These are phyloP conservation scores for Bursaphelenchus okinawaensis DNA, from an alignment of 2,888 invertebrate genomes.

Conservation along the genomic window DNA sequence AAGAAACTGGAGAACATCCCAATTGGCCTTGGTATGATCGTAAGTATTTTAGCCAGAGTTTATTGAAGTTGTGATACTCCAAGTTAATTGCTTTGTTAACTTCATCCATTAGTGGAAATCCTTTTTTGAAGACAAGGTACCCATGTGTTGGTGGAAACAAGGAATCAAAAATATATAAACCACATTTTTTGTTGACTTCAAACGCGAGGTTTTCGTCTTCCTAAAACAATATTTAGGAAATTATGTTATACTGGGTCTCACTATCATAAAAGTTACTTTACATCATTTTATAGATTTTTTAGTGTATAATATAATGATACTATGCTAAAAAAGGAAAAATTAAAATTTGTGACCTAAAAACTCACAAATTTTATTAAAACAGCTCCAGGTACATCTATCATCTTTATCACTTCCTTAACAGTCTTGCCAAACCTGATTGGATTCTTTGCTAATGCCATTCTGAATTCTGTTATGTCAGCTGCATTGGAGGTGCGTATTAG, in stretches of 20 bases:
- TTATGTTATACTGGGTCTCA: no score
- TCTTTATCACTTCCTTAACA: background rate
- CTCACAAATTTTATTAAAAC: background rate
- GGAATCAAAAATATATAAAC: background rate
- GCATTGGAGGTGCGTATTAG: background rate
- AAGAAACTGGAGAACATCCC: background rate
- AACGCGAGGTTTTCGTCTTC: background rate
- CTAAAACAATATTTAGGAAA: background rate
- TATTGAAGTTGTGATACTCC: background rate
- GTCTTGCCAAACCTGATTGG: background rate
- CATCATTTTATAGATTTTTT: no score
- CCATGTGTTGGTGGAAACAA: background rate
- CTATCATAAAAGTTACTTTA: no score
- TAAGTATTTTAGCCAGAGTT: background rate
- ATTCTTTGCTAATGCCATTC: background rate
- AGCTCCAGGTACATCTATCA: background rate
- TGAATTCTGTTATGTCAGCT: background rate
- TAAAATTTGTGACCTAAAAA: no score
- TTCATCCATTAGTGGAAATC: background rate
- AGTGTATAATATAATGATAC: no score
- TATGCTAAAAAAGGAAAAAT: no score
- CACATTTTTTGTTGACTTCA: background rate
- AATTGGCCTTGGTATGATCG: background rate
- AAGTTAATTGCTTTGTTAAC: conserved; percentile 8
- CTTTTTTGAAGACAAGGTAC: background rate